phyloP scores from a whole-genome alignment of 2,113 vertebrate species.

The Rhynchomys soricoides region DNA sequence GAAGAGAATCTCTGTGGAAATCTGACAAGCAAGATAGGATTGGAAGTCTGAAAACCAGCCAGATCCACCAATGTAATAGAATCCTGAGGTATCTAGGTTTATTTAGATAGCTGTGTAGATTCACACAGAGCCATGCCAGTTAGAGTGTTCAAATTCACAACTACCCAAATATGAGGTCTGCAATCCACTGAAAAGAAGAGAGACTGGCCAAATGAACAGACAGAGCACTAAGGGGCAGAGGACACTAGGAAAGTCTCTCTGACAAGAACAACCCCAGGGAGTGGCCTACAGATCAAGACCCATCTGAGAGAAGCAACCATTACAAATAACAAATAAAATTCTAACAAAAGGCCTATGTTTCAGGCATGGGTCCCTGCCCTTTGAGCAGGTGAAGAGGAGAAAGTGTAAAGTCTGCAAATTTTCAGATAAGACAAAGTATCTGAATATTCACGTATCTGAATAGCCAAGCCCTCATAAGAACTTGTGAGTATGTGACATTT shows the following conservation, averaged over 20 bases:
- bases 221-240: not conserved
- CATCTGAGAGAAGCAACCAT: not conserved
- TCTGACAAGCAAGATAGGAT: not conserved
- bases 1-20: not conserved
- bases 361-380: not conserved
- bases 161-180: not conserved
- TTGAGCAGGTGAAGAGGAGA: not conserved
- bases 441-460: no score
- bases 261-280: not conserved
- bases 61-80: not conserved
- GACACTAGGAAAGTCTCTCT: not conserved
- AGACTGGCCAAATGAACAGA: not conserved
- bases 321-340: not conserved
- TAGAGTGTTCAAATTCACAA: not conserved
- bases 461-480: not conserved
- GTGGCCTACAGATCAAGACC: not conserved
- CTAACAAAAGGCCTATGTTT: not conserved
- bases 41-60: not conserved
- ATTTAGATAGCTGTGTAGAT: not conserved
- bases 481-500: no score
- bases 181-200: not conserved
- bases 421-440: not conserved
- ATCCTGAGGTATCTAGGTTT: not conserved
- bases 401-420: not conserved
- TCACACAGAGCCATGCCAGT: not conserved